Conservation (phyloP, 1,140 invertebrate genomes). For the Pseudomyrmex sp. region DNA sequence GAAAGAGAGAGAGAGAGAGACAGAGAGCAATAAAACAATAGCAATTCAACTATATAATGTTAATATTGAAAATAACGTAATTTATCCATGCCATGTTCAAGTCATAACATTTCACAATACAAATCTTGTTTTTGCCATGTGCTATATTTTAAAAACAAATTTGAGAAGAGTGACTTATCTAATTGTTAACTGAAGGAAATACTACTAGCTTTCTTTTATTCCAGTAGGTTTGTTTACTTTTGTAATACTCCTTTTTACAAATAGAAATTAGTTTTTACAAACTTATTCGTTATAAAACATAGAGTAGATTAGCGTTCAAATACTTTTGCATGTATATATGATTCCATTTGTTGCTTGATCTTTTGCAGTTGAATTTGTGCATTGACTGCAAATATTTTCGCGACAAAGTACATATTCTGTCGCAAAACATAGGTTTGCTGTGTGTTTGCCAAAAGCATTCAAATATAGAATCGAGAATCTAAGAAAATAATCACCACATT, state of each 20-base stretch:
- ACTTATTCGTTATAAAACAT: too few species aligned
- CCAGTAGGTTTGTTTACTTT: background rate
- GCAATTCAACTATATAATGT: background rate
- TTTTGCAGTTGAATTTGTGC: too few species aligned
- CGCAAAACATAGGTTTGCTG: too few species aligned
- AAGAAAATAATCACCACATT: background rate
- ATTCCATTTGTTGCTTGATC: too few species aligned
- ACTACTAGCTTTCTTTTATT: background rate
- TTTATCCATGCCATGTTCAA: background rate
- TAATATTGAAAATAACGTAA: slow-evolving; percentile 26
- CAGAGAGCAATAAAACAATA: too few species aligned
- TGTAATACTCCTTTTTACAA: background rate
- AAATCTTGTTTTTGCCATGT: background rate
- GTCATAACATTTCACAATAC: background rate
- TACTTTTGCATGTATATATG: too few species aligned
- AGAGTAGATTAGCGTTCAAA: too few species aligned
- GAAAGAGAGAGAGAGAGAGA: background rate
- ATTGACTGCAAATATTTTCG: too few species aligned
- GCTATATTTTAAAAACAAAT: slow-evolving; percentile 22
- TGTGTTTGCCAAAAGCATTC: too few species aligned
- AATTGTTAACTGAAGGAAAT: background rate
- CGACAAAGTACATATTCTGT: too few species aligned
- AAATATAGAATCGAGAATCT: background rate
- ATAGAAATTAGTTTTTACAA: background rate
- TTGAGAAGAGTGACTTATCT: background rate